Evolutionary conservation across 2,888 invertebrate genomes (phyloP).

Genomic region (Drosophila paranaensis): DNA sequence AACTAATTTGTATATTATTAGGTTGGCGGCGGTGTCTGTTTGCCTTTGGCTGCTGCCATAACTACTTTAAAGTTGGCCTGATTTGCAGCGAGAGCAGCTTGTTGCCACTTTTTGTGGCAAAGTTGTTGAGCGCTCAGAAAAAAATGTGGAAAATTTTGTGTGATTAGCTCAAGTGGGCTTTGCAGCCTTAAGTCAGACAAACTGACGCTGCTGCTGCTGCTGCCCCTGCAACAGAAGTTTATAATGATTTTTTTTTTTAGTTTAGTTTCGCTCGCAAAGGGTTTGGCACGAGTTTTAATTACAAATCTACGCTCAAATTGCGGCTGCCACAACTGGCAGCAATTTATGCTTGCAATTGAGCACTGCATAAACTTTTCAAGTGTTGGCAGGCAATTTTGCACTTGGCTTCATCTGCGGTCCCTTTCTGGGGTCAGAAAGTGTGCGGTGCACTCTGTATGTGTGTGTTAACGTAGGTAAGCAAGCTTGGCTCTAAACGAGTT

Average conservation of each 20-base stretch:
- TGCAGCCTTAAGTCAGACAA: conserved; percentile 48
- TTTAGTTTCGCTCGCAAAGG: not conserved
- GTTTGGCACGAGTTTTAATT: conserved; percentile 62
- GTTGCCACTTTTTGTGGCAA: conserved; percentile 41
- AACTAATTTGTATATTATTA: conserved; percentile 55
- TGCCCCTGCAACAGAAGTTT: conserved; percentile 38
- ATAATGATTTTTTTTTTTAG: conserved; percentile 47
- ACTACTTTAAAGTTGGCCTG: conserved; percentile 38
- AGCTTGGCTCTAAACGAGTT: conserved; percentile 30
- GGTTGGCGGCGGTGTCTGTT: conserved; percentile 36
- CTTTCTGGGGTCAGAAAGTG: conserved; percentile 41
- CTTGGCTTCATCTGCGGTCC: conserved; percentile 69
- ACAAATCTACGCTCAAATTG: conserved; percentile 48
- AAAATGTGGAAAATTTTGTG: conserved; percentile 21
- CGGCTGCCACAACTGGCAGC: conserved; percentile 57
- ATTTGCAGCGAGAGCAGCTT: conserved; percentile 25
- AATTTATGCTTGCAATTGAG: conserved; percentile 76
- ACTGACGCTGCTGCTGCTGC: conserved; percentile 15
- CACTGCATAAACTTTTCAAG: conserved; percentile 68
- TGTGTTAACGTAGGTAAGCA: conserved; percentile 40
- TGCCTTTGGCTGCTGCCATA: conserved; percentile 18
- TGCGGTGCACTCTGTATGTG: not conserved
- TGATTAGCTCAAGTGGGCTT: conserved; percentile 54
- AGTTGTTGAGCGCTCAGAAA: conserved; percentile 20
- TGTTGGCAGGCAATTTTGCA: conserved; percentile 73